phyloP scores from a whole-genome alignment of 1,140 invertebrate genomes.

The Latrodectus geometricus region DNA sequence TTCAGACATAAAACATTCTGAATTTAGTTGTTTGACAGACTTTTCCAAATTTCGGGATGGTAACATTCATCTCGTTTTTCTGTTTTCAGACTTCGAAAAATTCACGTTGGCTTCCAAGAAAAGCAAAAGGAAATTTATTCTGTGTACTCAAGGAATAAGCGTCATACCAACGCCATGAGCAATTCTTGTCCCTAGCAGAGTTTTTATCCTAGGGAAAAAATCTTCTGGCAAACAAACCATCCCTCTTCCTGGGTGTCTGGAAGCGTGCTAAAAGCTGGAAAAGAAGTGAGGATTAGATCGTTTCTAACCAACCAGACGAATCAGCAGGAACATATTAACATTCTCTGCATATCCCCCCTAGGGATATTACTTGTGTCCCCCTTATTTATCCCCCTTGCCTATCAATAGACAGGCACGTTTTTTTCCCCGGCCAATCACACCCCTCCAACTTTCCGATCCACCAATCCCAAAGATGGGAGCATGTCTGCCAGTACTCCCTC shows the following conservation, averaged over 20 bases:
- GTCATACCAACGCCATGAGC: slow-evolving; percentile 44
- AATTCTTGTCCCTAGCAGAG: slow-evolving; percentile 9
- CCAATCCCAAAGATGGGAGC: slow-evolving; percentile 26
- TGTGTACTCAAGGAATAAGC: slow-evolving; percentile 54
- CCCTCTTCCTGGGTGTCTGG: slow-evolving; percentile 24
- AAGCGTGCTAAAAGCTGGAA: slow-evolving; percentile 49
- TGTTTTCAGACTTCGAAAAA: too few species aligned
- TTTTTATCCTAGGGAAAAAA: slow-evolving; percentile 11
- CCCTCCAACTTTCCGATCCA: neutral
- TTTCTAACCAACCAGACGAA: slow-evolving; percentile 54
- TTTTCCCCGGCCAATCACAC: slow-evolving; percentile 37
- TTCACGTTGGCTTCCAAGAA: too few species aligned
- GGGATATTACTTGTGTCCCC: slow-evolving; percentile 48
- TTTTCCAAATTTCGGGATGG: too few species aligned
- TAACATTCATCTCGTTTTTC: too few species aligned
- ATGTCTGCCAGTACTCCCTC: neutral
- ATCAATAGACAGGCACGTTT: slow-evolving; percentile 57
- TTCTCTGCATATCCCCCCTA: slow-evolving; percentile 44
- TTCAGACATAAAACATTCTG: too few species aligned
- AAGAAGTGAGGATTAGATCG: slow-evolving; percentile 55
- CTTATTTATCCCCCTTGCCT: slow-evolving; percentile 2
- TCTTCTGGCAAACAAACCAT: slow-evolving; percentile 54
- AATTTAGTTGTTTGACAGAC: too few species aligned
- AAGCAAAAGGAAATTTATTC: slow-evolving; percentile 33
- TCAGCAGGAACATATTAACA: slow-evolving; percentile 60